A percentile compares a stretch with the other conserved stretches of the same genome.
Conservation (phyloP, 2,113 vertebrate species). For the Upupa epops region DNA sequence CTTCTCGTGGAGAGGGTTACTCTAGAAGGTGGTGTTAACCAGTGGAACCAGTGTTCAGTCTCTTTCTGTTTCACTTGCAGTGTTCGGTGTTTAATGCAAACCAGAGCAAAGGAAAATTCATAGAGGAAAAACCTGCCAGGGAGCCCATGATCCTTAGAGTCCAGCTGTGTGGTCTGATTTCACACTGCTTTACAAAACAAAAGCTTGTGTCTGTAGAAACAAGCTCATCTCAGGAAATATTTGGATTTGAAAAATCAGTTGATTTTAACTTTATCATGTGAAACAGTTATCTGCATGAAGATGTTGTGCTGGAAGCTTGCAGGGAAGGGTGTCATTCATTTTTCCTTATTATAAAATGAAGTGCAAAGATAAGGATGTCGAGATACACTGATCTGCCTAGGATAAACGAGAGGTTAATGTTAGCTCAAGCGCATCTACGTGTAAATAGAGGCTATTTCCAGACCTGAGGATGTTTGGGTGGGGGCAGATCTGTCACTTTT, state of each 20-base stretch:
- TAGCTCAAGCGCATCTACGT: not conserved
- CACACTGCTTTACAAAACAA: not conserved
- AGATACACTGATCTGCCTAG: not conserved
- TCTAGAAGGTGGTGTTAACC: not conserved
- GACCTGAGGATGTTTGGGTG: not conserved
- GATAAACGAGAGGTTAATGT: not conserved
- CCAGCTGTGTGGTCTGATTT: not conserved
- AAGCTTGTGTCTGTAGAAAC: not conserved
- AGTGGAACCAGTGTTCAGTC: not conserved
- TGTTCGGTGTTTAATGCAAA: not conserved
- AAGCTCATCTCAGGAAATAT: not conserved
- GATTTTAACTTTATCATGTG: accelerated
- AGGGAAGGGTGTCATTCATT: not conserved
- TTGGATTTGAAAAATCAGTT: not conserved
- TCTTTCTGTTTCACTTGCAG: not conserved
- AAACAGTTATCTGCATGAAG: not conserved
- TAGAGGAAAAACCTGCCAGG: not conserved
- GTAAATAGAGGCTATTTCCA: constrained; percentile 38
- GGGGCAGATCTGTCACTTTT: not conserved
- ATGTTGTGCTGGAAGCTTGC: not conserved
- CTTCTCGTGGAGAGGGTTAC: not conserved
- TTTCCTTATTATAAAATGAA: not conserved
- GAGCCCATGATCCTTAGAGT: not conserved
- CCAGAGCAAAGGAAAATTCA: not conserved
- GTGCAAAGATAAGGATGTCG: not conserved